Evolutionary conservation across 2,797 vertebrate species (phyloP), one percentile per base, ranked within the genome.

Genomic region (Aeoliscus strigatus): DNA sequence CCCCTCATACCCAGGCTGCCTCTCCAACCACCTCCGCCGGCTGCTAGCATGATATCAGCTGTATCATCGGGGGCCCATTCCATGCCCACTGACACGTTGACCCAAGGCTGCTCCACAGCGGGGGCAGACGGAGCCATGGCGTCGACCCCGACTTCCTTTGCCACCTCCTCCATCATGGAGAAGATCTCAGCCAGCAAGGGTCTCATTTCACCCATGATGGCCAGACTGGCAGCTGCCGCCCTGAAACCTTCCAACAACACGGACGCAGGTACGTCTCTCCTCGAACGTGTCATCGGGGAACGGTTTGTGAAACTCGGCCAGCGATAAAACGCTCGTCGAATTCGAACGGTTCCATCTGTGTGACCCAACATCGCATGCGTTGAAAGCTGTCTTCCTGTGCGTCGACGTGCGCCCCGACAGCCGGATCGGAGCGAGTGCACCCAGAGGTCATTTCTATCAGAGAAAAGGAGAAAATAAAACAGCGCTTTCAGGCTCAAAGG

Each of bases 121-220:
- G 86, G 87, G 5, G 91, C 92, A 12, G 77, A 90, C 0, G 83
- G 73, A 39, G 70, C 87, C 44, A 65, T 85, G 61, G 82, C 88
- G 28, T 89, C 90, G 3, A 90, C 93, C 30, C 87, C 91, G 5
- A 89, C 90, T 25, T 87, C 92, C 0, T 90, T 87, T 38, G 60
- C 89, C 0, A 86, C 92, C 53, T 88, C 94, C 39, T 94, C 95
- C 66, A 93, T 98, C 74, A 92, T 97, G 93, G 96, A 98, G 81
- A 95, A 94, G 87, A 94, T 99, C 81, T 94, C 96, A 0, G 94
- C 95, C 15, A 99, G 93, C 86, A 98, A 97, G 80, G 94, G 96
- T 27, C 87, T 97, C 75, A 99, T 99, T 80, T 99, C 96, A 0
- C 96, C 96, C 27, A 98, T 97, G 96, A 98, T 99, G 96, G 96